Evolutionary conservation across 2,797 vertebrate species (phyloP).

Genomic region (Phoxinus dragarum): DNA sequence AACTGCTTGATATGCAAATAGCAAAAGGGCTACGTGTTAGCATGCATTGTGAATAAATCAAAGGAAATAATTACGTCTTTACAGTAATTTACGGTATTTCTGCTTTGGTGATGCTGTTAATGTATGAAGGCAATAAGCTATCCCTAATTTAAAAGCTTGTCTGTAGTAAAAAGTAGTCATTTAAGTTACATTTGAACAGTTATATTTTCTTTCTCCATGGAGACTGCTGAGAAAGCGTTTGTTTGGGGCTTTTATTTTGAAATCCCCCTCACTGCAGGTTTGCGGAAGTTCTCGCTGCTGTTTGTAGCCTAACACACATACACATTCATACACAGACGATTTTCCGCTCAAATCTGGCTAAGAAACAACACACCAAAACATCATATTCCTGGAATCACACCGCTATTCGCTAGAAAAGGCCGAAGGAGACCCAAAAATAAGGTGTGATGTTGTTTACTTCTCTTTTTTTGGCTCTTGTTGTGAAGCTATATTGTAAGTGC

Average conservation of each 20-base stretch:
- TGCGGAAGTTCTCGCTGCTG: conserved; percentile 15
- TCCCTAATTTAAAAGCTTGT: neutral
- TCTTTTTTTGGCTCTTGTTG: neutral
- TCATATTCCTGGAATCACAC: neutral
- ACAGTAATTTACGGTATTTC: neutral
- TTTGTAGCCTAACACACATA: neutral
- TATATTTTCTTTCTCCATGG: neutral
- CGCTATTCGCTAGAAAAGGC: neutral
- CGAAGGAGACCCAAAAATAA: conserved; percentile 1
- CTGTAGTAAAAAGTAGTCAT: neutral
- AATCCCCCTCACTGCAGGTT: neutral
- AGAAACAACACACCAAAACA: neutral
- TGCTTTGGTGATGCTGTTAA: neutral
- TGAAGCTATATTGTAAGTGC: neutral
- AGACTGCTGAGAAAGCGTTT: no score
- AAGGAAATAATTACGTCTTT: neutral
- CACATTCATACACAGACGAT: neutral
- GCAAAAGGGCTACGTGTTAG: neutral
- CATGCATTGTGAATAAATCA: neutral
- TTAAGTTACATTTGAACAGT: neutral
- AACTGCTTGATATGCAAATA: neutral
- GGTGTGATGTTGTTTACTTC: conserved; percentile 23
- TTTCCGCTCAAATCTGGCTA: neutral
- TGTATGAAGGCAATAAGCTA: neutral
- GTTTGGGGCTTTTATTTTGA: conserved; percentile 33